phyloP scores from a whole-genome alignment of 2,113 vertebrate genomes.

The Phalacrocorax carbo region DNA sequence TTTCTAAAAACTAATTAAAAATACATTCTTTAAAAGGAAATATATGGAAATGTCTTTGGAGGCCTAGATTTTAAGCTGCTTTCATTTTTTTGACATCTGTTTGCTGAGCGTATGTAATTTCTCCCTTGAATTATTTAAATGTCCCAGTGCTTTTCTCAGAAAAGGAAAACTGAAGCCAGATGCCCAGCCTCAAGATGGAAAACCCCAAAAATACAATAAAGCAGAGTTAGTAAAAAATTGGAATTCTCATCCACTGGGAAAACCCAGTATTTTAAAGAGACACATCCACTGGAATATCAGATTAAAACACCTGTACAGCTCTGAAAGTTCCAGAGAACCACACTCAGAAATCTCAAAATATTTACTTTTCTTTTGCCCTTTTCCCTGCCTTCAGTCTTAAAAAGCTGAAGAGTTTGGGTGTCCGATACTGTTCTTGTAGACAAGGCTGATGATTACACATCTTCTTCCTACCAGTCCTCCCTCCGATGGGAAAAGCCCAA shows the following conservation, averaged over 20 bases:
- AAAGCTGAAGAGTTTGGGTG: background rate
- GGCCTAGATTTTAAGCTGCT: constrained; percentile 40
- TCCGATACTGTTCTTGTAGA: background rate
- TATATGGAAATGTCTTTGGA: constrained; percentile 14
- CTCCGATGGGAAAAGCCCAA: background rate
- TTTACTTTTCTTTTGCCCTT: background rate
- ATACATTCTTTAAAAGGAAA: constrained; percentile 45
- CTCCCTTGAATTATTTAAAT: constrained; percentile 54
- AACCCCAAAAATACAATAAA: background rate
- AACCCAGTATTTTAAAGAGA: background rate
- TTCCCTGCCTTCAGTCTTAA: background rate
- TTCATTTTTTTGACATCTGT: constrained; percentile 36
- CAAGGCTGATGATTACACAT: background rate
- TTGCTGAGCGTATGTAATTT: constrained; percentile 28
- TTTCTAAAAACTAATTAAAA: constrained; percentile 61
- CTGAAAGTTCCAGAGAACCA: background rate
- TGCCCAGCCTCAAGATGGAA: background rate
- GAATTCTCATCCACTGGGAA: background rate
- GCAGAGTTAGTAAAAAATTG: background rate
- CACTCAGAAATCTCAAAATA: background rate
- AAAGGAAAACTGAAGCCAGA: constrained; percentile 35
- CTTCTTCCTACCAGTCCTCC: fast-evolving
- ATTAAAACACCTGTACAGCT: background rate
- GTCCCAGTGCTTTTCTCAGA: constrained; percentile 9
- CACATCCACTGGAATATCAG: background rate